Percentiles rank a stretch among this genome's conserved stretches.
Evolutionary conservation across 2,113 vertebrate species (phyloP).

Genomic region (Oncorhynchus mykiss): DNA sequence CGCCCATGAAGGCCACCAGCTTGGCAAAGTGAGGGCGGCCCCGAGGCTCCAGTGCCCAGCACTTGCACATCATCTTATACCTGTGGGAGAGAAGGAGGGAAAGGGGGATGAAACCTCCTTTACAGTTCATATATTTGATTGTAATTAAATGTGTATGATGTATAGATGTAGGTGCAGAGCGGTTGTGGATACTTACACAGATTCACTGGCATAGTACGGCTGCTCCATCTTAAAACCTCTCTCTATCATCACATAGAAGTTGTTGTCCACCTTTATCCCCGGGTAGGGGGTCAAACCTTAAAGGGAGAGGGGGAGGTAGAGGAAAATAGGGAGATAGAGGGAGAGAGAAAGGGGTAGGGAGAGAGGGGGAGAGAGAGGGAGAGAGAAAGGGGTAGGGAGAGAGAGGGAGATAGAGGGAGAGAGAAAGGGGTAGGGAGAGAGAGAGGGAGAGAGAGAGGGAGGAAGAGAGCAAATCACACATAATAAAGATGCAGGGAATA

Average conservation of each 20-base stretch:
- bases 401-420: background rate
- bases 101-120: background rate
- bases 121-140: background rate
- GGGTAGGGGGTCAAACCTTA: slow-evolving; percentile 79
- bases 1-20: slow-evolving; percentile 80
- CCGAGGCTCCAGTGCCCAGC: slow-evolving; percentile 84
- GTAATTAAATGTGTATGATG: background rate
- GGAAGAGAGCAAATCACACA: background rate
- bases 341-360: too few species aligned
- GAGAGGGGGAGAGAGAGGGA: too few species aligned
- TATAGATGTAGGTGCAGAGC: background rate
- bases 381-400: too few species aligned
- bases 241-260: slow-evolving; percentile 89
- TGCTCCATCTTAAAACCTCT: slow-evolving; percentile 93
- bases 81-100: slow-evolving; percentile 53
- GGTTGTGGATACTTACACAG: slow-evolving; percentile 77
- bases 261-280: slow-evolving; percentile 87
- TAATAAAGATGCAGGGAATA: too few species aligned
- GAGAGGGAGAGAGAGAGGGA: too few species aligned
- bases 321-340: too few species aligned
- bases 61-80: slow-evolving; percentile 85
- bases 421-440: too few species aligned
- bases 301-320: slow-evolving; percentile 81
- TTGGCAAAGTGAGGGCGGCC: slow-evolving; percentile 84
- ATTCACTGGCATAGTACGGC: slow-evolving; percentile 85